Percentiles rank a stretch among this genome's conserved stretches.
Evolutionary conservation across 2,888 invertebrate species (phyloP).

Genomic region (Itoplectis maculator): DNA sequence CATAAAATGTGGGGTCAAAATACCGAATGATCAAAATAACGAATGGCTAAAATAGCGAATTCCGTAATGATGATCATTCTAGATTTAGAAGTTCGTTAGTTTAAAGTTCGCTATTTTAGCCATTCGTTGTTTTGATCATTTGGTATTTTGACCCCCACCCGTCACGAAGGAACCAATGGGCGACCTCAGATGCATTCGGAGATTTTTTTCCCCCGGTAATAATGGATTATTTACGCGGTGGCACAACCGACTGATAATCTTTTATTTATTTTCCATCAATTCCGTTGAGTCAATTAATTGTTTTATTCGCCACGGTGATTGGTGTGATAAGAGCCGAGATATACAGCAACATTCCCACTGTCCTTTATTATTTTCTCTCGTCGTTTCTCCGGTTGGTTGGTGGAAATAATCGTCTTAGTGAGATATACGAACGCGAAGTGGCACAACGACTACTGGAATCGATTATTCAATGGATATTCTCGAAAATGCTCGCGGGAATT

Average conservation of each 20-base stretch:
- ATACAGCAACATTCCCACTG: too few relatives aligned
- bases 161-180: too few relatives aligned
- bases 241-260: constrained; percentile 30
- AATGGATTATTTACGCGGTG: constrained; percentile 17
- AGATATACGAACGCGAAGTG: neutral
- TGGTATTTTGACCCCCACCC: too few relatives aligned
- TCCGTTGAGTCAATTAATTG: constrained; percentile 20
- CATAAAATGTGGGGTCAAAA: too few relatives aligned
- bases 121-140: too few relatives aligned
- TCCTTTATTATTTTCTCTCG: neutral
- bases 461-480: constrained; percentile 38
- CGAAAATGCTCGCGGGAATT: constrained; percentile 47
- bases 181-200: constrained; percentile 16
- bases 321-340: neutral
- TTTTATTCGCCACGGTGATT: neutral
- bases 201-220: constrained; percentile 6
- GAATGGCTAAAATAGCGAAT: too few relatives aligned
- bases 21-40: too few relatives aligned
- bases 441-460: constrained; percentile 28
- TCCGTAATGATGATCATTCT: too few relatives aligned
- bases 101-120: too few relatives aligned
- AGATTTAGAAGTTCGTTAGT: too few relatives aligned
- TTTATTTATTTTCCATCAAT: constrained; percentile 42
- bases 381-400: neutral
- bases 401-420: constrained; percentile 17